These are phyloP conservation scores for Oceanodroma tethys DNA, from an alignment of 2,113 vertebrate genomes.

Conservation along the genomic window DNA sequence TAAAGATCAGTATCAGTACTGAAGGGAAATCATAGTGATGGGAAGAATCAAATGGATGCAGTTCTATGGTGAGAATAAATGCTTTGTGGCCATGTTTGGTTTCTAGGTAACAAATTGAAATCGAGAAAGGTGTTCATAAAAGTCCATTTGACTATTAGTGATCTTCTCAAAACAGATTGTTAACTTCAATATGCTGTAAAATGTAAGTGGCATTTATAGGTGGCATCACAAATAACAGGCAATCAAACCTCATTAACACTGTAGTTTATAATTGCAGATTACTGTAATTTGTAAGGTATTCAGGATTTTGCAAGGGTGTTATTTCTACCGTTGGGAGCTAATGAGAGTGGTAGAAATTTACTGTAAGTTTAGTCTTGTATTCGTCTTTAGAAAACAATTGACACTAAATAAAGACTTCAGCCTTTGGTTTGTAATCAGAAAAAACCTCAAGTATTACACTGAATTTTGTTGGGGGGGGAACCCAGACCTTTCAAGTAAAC, in stretches of 20 bases:
- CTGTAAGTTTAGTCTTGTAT: neutral
- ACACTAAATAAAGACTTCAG: neutral
- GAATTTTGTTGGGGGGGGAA: neutral
- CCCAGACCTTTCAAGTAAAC: neutral
- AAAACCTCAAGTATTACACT: neutral
- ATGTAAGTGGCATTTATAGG: slow-evolving; percentile 28
- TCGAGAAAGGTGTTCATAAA: slow-evolving; percentile 35
- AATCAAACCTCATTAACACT: slow-evolving; percentile 67
- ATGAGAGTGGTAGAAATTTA: neutral
- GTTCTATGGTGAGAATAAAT: neutral
- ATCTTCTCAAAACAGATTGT: slow-evolving; percentile 27
- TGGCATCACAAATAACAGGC: slow-evolving; percentile 39
- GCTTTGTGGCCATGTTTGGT: neutral
- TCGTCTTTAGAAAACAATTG: neutral
- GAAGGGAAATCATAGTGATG: neutral
- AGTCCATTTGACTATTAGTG: slow-evolving; percentile 41
- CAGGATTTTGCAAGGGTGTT: slow-evolving; percentile 42
- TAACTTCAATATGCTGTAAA: neutral
- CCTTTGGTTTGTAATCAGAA: neutral
- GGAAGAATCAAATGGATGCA: neutral
- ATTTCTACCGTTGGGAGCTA: slow-evolving; percentile 53
- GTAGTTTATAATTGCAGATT: slow-evolving; percentile 65
- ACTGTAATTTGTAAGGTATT: slow-evolving; percentile 55
- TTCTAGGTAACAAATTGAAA: slow-evolving; percentile 57
- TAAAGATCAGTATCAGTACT: neutral